Conservation (phyloP, 2,113 vertebrate species). For the Psettodes erumei region DNA sequence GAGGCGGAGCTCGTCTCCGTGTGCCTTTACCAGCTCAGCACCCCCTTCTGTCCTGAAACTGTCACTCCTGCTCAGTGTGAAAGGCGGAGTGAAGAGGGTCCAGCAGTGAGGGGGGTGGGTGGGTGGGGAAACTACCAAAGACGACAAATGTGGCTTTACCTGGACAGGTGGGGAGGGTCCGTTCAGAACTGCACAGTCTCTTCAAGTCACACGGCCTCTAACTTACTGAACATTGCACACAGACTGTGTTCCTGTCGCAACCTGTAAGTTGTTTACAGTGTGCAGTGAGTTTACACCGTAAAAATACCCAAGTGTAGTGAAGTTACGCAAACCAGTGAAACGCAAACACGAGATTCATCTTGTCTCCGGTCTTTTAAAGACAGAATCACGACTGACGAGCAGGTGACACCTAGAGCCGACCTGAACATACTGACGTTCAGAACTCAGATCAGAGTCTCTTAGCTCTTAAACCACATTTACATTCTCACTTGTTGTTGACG, state of each 20-base stretch:
- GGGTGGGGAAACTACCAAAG: constrained; percentile 3
- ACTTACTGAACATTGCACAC: not conserved
- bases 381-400: no score
- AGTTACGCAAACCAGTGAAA: not conserved
- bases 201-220: not conserved
- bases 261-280: not conserved
- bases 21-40: constrained; percentile 11
- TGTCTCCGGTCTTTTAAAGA: no score
- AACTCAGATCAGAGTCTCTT: no score
- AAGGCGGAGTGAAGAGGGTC: no score
- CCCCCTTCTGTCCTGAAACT: not conserved
- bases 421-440: no score
- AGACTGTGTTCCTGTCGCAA: not conserved
- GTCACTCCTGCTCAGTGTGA: not conserved
- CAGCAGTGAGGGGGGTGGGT: not conserved
- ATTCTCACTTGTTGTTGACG: no score
- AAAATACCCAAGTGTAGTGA: not conserved
- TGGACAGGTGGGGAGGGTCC: not conserved
- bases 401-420: no score
- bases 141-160: not conserved
- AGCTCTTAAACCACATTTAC: no score
- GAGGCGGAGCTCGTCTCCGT: not conserved
- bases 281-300: not conserved
- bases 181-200: not conserved
- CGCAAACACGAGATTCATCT: no score